A percentile compares a stretch with the other conserved stretches of the same genome.
phyloP scores from a whole-genome alignment of 2,888 invertebrate species.

The Bursaphelenchus okinawaensis region DNA sequence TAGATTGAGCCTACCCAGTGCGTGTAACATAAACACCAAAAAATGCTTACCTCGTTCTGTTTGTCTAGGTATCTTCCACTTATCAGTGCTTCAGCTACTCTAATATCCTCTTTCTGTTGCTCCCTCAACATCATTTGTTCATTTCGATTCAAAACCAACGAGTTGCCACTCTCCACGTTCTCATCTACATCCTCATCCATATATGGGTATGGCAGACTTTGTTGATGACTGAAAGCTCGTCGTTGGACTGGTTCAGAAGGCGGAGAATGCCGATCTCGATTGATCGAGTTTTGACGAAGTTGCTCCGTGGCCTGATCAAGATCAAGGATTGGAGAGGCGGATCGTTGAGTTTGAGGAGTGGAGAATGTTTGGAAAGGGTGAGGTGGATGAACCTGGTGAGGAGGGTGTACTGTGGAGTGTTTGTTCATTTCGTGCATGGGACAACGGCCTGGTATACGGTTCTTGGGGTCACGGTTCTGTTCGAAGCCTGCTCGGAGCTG shows the following conservation, averaged over 20 bases:
- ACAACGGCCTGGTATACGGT: background rate
- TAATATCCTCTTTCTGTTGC: background rate
- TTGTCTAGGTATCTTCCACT: background rate
- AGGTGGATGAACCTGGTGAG: background rate
- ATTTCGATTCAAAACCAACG: background rate
- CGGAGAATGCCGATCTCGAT: background rate
- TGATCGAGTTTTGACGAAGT: background rate
- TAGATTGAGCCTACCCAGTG: no score
- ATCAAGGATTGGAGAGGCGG: background rate
- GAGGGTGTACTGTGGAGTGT: background rate
- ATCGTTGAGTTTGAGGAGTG: no score
- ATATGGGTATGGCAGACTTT: background rate
- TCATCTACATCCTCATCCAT: background rate
- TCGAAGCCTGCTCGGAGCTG: conserved; percentile 51
- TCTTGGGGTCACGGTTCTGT: conserved; percentile 5
- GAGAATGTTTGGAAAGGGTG: no score
- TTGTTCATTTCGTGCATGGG: background rate
- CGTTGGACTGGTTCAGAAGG: no score
- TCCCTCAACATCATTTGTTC: background rate
- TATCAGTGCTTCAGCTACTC: background rate
- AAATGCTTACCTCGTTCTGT: background rate
- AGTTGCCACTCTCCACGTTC: background rate
- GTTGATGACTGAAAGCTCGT: background rate
- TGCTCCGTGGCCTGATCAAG: background rate
- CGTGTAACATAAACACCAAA: no score